Base-by-base conservation (phyloP, 2,888 invertebrate species). In the Caenorhabditis japonica region DNA sequence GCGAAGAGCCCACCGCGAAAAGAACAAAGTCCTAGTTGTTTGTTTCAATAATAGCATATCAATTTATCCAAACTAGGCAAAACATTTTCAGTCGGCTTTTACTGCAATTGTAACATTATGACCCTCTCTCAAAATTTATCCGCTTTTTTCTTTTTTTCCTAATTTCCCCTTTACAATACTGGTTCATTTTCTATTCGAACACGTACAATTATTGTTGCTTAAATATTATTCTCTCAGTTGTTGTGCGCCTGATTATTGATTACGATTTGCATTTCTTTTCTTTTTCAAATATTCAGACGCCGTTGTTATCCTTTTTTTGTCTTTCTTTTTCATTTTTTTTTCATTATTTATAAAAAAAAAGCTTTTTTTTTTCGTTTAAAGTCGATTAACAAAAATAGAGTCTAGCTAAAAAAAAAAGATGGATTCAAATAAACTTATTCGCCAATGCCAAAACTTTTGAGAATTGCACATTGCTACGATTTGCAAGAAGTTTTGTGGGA, bases 401-500 rank as follows among this genome's bases (percentile, higher is more conserved):
- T 53, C 21, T 62, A 47, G 13, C 38, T 55, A 39, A 25, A 23
- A 49, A 15, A 12, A 30, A 33, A 2, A 15, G 47, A 21, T n/a
- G 4, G n/a, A 17, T n/a, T 60, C 30, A 59, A 58, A 86, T 73
- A 56, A 77, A 88, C 69, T 87, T 88, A 39, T 84, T 87, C 3
- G 87, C 86, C 39, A 88, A 71, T 3, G 88, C 84, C 21, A 87
- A 72, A 39, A 88, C 82, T 72, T 87, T 87, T n/a, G 86, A 75
- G 62, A 86, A 79, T 46, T 82, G 80, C 8, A 79, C 79, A 49
- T 81, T 77, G 43, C 75, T 74, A 8, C 83, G 75, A 36, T 82
- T 82, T 8, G 78, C 76, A 23, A 85, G 72, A 19, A 87, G 71
- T 25, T 77, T 75, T 1, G 81, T 93, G 0, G 99, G 99, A 74